Evolutionary conservation across 2,113 vertebrate genomes (phyloP).

Genomic region (Nicator chloris): DNA sequence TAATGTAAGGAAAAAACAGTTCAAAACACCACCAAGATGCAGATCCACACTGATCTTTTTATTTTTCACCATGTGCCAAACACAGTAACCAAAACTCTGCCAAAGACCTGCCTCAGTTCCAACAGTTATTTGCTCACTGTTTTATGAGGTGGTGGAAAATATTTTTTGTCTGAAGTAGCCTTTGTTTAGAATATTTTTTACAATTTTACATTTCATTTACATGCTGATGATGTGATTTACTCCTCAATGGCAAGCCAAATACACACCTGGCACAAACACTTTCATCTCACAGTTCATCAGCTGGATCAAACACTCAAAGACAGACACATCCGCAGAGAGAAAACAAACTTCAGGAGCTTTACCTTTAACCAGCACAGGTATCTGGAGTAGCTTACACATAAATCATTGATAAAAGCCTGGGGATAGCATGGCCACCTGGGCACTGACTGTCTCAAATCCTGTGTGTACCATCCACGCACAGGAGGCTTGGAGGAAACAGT

Average conservation of each 20-base stretch:
- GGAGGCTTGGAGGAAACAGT: not conserved
- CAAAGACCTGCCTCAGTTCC: not conserved
- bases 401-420: not conserved
- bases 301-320: not conserved
- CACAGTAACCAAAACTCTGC: not conserved
- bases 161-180: not conserved
- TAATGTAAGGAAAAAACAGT: not conserved
- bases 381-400: not conserved
- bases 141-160: not conserved
- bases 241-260: not conserved
- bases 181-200: not conserved
- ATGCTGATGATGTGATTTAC: not conserved
- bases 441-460: not conserved
- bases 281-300: not conserved
- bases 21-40: not conserved
- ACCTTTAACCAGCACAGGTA: not conserved
- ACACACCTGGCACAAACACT: not conserved
- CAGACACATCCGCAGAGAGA: not conserved
- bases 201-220: not conserved
- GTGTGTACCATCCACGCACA: not conserved
- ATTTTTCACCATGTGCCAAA: not conserved
- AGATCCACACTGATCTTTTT: not conserved
- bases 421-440: not conserved
- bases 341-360: constrained; percentile 7
- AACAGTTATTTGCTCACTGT: not conserved